A percentile compares a stretch with the other conserved stretches of the same genome.
phyloP scores from a whole-genome alignment of 2,113 vertebrate genomes.

The Nothobranchius kuhntae region DNA sequence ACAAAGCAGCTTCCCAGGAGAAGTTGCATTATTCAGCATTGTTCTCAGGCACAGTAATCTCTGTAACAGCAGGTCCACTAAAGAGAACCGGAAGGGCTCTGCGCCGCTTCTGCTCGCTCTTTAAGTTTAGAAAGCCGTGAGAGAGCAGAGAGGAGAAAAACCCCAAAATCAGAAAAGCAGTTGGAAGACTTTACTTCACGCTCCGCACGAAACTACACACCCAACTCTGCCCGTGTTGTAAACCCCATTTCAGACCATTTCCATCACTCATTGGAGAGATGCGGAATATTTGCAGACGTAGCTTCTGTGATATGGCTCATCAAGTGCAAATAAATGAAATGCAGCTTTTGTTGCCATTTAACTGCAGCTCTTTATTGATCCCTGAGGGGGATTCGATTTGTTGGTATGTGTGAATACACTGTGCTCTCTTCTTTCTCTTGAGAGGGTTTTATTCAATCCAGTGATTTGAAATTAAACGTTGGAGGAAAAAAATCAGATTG shows the following conservation, averaged over 20 bases:
- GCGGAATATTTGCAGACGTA: slow-evolving; percentile 20
- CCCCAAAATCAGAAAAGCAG: neutral
- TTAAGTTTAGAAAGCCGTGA: neutral
- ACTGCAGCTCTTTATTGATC: slow-evolving; percentile 43
- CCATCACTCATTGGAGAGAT: slow-evolving; percentile 7
- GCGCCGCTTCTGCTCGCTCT: neutral
- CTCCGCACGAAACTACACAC: neutral
- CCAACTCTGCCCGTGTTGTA: neutral
- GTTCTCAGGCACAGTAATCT: slow-evolving; percentile 29
- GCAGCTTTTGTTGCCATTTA: slow-evolving; percentile 41
- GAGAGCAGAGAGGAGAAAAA: neutral
- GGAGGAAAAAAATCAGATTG: slow-evolving; percentile 6
- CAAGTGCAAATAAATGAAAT: slow-evolving; percentile 50
- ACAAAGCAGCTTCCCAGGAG: slow-evolving; percentile 13
- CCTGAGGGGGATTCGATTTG: slow-evolving; percentile 52
- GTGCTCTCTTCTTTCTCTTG: slow-evolving; percentile 10
- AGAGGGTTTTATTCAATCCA: slow-evolving; percentile 28
- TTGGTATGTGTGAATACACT: slow-evolving; percentile 17
- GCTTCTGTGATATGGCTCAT: slow-evolving; percentile 28
- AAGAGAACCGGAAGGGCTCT: slow-evolving; percentile 1
- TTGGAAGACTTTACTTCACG: neutral
- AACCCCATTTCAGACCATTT: slow-evolving; percentile 13
- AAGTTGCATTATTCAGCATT: slow-evolving; percentile 26
- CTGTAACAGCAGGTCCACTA: neutral
- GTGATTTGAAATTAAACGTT: slow-evolving; percentile 22